Conservation (phyloP, 2,888 invertebrate species). For the Actias luna region DNA sequence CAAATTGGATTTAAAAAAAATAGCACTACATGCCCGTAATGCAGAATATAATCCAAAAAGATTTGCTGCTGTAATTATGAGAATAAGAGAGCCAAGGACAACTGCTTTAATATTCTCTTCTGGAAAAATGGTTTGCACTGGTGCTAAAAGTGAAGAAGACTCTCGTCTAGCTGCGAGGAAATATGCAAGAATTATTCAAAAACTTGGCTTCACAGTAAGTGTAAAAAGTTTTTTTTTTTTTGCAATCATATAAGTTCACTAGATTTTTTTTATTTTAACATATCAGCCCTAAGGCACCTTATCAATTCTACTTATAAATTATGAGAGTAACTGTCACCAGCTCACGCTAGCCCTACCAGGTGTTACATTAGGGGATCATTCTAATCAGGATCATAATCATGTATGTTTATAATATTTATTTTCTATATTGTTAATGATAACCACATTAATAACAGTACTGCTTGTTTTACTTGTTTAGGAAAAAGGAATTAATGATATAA, state of each 20-base stretch:
- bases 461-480: background rate
- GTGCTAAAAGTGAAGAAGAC: constrained; percentile 91
- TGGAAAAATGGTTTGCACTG: constrained; percentile 93
- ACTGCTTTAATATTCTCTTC: constrained; percentile 90
- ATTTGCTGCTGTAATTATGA: constrained; percentile 99
- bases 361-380: no score
- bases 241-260: no score
- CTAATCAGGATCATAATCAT: no score
- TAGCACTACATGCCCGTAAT: constrained; percentile 98
- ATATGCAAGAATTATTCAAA: constrained; percentile 92
- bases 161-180: constrained; percentile 90
- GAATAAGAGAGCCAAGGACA: constrained; percentile 93
- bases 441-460: background rate
- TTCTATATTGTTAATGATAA: background rate
- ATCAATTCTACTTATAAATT: no score
- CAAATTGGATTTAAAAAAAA: constrained; percentile 97
- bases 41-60: constrained; percentile 99
- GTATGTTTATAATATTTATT: background rate
- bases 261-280: no score
- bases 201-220: constrained; percentile 89
- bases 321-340: no score
- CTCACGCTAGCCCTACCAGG: no score
- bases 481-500: background rate
- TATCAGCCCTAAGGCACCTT: no score
- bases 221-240: no score